Evolutionary conservation across 2,113 vertebrate genomes (phyloP).

Genomic region (Poeciliopsis turrubarensis): DNA sequence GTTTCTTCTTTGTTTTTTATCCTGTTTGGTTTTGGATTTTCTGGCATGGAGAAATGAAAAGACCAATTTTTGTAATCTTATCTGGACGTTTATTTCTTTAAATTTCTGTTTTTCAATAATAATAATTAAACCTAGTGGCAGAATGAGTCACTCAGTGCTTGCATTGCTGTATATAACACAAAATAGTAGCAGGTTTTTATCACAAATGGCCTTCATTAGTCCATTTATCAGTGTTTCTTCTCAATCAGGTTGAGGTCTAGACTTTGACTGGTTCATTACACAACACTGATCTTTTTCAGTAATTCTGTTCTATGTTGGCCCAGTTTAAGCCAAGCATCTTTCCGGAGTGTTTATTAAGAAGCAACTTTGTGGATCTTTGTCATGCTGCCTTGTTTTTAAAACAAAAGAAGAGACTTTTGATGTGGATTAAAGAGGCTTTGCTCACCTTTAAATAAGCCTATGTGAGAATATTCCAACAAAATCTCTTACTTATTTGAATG

Average conservation of each 20-base stretch:
- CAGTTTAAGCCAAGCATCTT: not conserved
- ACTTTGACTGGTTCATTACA: not conserved
- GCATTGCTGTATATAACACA: no score
- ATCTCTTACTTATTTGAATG: no score
- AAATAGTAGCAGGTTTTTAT: not conserved
- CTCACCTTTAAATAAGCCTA: no score
- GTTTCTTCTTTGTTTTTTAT: slow-evolving; percentile 9
- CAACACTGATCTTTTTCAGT: not conserved
- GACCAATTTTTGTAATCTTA: not conserved
- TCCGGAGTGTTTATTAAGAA: no score
- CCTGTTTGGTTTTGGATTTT: not conserved
- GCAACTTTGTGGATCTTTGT: no score
- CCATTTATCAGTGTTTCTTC: not conserved
- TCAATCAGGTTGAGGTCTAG: no score
- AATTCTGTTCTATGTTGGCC: not conserved
- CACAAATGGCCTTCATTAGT: not conserved
- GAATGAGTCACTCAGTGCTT: no score
- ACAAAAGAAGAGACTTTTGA: no score
- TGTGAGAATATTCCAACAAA: no score
- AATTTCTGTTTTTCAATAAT: not conserved
- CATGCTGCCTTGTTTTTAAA: no score
- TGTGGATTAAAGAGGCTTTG: no score
- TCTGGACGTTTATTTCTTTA: not conserved
- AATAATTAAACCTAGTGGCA: no score
- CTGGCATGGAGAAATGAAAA: not conserved